phyloP scores from a whole-genome alignment of 64 coral and sea anemone species.

The Montipora foliosa region DNA sequence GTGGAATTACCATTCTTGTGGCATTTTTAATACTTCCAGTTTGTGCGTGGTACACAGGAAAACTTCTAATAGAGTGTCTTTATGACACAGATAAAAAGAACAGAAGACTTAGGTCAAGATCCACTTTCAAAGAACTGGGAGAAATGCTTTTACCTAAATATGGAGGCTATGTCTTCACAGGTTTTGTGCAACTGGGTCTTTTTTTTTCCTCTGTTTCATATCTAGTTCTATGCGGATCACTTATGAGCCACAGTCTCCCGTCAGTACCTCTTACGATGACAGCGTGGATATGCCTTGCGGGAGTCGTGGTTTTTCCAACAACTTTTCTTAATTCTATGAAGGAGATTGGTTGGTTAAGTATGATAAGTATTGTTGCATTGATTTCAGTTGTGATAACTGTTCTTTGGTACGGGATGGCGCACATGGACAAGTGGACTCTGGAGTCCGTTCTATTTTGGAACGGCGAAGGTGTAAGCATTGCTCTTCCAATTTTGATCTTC shows the following conservation, averaged over 20 bases:
- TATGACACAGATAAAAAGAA: not conserved
- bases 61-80: not conserved
- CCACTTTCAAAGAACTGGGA: slow-evolving; percentile 12
- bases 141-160: not conserved
- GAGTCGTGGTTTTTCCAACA: not conserved
- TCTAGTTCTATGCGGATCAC: not conserved
- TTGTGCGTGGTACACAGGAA: not conserved
- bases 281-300: not conserved
- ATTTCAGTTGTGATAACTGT: not conserved
- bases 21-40: slow-evolving; percentile 6
- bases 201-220: not conserved
- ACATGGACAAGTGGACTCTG: not conserved
- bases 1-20: slow-evolving; percentile 15
- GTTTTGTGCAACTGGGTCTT: not conserved
- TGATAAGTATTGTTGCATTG: not conserved
- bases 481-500: not conserved
- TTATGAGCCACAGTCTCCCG: not conserved
- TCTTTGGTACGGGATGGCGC: not conserved
- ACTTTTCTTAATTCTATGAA: not conserved
- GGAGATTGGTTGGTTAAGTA: not conserved
- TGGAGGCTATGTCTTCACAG: not conserved
- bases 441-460: not conserved
- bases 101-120: not conserved
- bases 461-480: not conserved
- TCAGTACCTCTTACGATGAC: not conserved